These are phyloP conservation scores for Sturnus vulgaris DNA, from an alignment of 2,113 vertebrate species.

Conservation along the genomic window DNA sequence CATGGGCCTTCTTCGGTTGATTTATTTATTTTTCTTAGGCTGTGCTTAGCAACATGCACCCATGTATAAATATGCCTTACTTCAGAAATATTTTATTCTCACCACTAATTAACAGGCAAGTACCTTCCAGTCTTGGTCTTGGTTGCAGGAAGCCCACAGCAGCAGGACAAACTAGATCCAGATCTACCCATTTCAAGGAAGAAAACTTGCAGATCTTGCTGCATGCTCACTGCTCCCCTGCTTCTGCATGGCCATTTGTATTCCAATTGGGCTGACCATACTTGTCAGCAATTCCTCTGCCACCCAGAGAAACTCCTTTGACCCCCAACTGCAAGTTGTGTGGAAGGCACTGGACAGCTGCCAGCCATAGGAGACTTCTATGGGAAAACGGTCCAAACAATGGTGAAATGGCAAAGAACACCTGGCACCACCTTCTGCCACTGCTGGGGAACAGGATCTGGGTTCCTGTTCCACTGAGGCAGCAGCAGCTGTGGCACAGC, in stretches of 20 bases:
- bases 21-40: neutral
- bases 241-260: neutral
- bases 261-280: neutral
- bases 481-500: neutral
- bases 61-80: neutral
- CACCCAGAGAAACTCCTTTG: neutral
- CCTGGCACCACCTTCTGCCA: rapidly evolving
- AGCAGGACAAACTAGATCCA: neutral
- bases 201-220: neutral
- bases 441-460: neutral
- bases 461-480: rapidly evolving
- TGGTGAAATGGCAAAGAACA: neutral
- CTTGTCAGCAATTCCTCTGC: neutral
- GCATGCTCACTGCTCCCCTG: neutral
- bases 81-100: neutral
- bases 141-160: neutral
- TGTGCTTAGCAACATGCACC: neutral
- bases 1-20: neutral
- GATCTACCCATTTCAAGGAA: neutral
- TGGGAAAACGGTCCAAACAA: neutral
- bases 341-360: neutral
- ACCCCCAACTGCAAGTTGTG: neutral
- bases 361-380: neutral
- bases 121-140: neutral
- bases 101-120: neutral